Evolutionary conservation across 2,113 vertebrate species (phyloP), one percentile per base, ranked within the genome.

Genomic region (Vidua macroura): DNA sequence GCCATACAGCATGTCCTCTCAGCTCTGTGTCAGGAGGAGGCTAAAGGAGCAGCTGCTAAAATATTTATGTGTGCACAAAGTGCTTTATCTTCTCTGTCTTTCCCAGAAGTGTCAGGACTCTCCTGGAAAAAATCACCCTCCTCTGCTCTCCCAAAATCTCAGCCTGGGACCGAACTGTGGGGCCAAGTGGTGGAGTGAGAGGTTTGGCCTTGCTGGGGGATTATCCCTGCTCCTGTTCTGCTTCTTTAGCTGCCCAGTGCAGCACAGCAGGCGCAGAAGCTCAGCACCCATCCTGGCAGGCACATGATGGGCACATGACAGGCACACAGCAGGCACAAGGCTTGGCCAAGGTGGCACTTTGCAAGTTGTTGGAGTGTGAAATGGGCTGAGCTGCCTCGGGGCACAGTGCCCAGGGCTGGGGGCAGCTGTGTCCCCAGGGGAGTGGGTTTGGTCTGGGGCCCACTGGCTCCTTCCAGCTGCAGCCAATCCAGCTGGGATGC

Each of bases 181-280:
- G 12, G 52, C 33, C 5, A 6, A 6, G 13, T 7, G 35, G 43
- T 15, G 33, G 44, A 30, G 6, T 62, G 27, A 33, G 28, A 37
- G 14, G 8, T 22, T 55, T 86, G 39, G 46, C 11, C 12, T 44
- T 43, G 24, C 72, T 4, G 1, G 6, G 37, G 20, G 7, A 16
- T 18, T 41, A 17, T 56, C 49, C 22, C 53, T 23, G 55, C 46
- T 76, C 41, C 56, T 7, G 0, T 11, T 75, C 41, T 10, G 11
- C 35, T 7, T 3, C 5, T 1, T 35, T 43, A 30, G 30, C 55
- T 39, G 53, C 44, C 10, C 0, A 0, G 41, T 13, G 1, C 94
- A 90, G 95, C 1, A 2, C 5, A 31, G 56, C 21, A 1, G 48
- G 51, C 0, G 0, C 3, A 1, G 33, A 30, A 43, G 21, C 64